A percentile compares a stretch with the other conserved stretches of the same genome.
These are phyloP conservation scores for Nothocercus nigrocapillus DNA, from an alignment of 2,113 vertebrate genomes.

Conservation along the genomic window DNA sequence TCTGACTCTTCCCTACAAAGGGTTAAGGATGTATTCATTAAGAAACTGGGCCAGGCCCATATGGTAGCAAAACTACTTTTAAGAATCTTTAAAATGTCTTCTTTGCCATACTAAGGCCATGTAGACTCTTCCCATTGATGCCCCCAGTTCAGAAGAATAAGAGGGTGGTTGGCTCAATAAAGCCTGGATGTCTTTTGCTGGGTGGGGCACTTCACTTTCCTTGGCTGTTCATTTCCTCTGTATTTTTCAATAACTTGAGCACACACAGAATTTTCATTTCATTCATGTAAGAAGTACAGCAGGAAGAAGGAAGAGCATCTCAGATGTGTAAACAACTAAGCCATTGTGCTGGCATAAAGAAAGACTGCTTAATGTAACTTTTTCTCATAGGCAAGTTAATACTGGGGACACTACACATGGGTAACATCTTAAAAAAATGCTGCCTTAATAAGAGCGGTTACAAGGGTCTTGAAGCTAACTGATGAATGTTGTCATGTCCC, in stretches of 20 bases:
- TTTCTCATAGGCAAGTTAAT: not conserved
- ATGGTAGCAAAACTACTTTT: not conserved
- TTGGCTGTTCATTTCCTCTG: not conserved
- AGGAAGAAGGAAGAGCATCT: not conserved
- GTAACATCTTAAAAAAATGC: slow-evolving; percentile 29
- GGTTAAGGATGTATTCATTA: not conserved
- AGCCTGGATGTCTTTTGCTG: not conserved
- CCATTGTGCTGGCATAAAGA: not conserved
- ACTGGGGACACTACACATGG: not conserved
- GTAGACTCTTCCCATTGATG: not conserved
- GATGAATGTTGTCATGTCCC: slow-evolving; percentile 32
- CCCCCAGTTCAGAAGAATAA: not conserved
- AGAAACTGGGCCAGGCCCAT: not conserved
- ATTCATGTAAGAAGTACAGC: not conserved
- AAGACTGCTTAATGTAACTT: slow-evolving; percentile 5
- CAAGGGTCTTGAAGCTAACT: slow-evolving; percentile 10
- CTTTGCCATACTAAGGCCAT: not conserved
- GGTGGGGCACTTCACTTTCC: not conserved
- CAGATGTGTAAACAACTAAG: not conserved
- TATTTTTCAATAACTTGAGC: not conserved
- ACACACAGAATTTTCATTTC: not conserved
- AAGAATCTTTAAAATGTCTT: not conserved
- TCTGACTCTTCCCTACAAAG: not conserved
- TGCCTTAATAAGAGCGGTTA: slow-evolving; percentile 22
- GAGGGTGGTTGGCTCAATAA: not conserved